A percentile compares a stretch with the other conserved stretches of the same genome.
Evolutionary conservation across 2,113 vertebrate species (phyloP).

Genomic region (Oophaga pumilio): DNA sequence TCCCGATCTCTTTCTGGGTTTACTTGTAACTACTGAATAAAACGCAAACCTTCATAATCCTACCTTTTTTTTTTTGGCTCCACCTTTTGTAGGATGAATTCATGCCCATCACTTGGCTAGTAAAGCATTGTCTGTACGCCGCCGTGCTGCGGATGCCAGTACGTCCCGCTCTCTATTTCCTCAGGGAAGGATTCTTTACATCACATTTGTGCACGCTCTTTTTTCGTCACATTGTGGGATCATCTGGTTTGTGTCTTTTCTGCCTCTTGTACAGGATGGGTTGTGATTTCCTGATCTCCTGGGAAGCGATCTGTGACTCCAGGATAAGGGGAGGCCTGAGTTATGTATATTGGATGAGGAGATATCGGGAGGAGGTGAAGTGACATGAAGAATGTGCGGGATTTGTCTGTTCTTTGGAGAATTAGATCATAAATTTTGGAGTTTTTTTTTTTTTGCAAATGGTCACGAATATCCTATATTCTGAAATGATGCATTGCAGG

Average conservation of each 20-base stretch:
- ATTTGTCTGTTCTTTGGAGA: not conserved
- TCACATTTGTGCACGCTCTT: not conserved
- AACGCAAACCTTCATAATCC: too few relatives aligned
- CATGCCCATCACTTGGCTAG: too few relatives aligned
- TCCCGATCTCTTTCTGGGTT: too few relatives aligned
- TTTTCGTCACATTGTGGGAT: not conserved
- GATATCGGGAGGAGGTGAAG: not conserved
- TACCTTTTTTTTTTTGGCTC: too few relatives aligned
- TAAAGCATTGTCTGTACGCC: not conserved
- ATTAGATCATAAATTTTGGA: not conserved
- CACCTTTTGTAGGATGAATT: too few relatives aligned
- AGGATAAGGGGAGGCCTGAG: not conserved
- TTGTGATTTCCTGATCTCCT: constrained; percentile 42
- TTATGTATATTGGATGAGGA: not conserved
- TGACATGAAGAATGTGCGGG: not conserved
- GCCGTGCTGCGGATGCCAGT: not conserved
- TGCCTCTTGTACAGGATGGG: constrained; percentile 42
- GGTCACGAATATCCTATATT: not conserved
- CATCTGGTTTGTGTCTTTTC: constrained; percentile 43
- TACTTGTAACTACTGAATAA: too few relatives aligned
- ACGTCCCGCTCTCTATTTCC: not conserved
- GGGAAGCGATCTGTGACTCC: constrained; percentile 16
- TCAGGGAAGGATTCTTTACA: not conserved
- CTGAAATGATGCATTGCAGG: not conserved
- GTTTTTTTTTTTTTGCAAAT: not conserved